These are phyloP conservation scores for Drosophila siamana DNA, from an alignment of 2,888 invertebrate species.

Conservation along the genomic window DNA sequence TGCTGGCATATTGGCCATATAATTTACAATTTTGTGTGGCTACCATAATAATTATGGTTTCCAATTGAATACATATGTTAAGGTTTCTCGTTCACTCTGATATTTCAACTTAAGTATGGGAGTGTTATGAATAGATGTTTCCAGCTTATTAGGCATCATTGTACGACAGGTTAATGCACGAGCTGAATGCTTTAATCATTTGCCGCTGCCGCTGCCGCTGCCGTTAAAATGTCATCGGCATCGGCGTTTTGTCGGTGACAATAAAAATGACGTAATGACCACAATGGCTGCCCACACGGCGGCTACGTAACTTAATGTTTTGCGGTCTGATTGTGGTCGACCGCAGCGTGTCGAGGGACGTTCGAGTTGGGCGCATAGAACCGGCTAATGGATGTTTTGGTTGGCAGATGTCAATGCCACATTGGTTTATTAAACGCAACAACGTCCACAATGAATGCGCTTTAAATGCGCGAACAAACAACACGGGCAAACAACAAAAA, in stretches of 20 bases:
- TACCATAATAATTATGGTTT: slow-evolving; percentile 65
- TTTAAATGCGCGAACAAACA: slow-evolving; percentile 41
- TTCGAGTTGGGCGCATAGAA: neutral
- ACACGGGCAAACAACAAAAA: slow-evolving; percentile 9
- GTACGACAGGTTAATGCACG: slow-evolving; percentile 1
- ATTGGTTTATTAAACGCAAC: slow-evolving; percentile 74
- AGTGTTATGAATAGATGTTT: slow-evolving; percentile 20
- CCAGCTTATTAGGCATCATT: slow-evolving; percentile 22
- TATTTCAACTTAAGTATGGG: slow-evolving; percentile 12
- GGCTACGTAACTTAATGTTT: slow-evolving; percentile 79
- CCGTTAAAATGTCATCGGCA: slow-evolving; percentile 7
- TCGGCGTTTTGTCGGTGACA: slow-evolving; percentile 34
- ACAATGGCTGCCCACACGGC: slow-evolving; percentile 68
- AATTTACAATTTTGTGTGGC: slow-evolving; percentile 51
- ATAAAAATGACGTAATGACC: slow-evolving; percentile 70
- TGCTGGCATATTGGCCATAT: slow-evolving; percentile 65
- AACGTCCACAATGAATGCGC: slow-evolving; percentile 20
- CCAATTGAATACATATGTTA: slow-evolving; percentile 50
- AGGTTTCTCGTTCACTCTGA: slow-evolving; percentile 8
- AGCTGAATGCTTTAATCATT: slow-evolving; percentile 9
- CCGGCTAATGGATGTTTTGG: slow-evolving; percentile 49
- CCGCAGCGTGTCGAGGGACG: neutral
- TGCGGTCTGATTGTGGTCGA: slow-evolving; percentile 74
- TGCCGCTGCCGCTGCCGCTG: slow-evolving; percentile 4
- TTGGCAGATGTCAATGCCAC: slow-evolving; percentile 71